Evolutionary conservation across 2,797 vertebrate genomes (phyloP).

Genomic region (Tokudaia tokunoshimensis): DNA sequence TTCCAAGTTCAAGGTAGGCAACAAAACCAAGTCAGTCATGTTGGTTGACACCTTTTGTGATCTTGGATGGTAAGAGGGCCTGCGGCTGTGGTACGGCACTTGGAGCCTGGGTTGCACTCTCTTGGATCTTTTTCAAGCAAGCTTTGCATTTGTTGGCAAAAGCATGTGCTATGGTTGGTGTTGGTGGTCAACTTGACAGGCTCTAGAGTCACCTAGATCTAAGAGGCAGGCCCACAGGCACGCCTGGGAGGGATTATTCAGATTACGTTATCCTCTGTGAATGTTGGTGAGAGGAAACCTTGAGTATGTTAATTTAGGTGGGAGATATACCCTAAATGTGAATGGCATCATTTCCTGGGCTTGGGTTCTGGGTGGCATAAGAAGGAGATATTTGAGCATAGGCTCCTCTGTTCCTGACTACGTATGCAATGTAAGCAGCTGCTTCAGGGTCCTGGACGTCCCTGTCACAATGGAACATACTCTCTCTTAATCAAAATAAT

Average conservation of each 20-base stretch:
- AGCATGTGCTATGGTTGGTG: not conserved
- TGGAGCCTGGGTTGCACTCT: not conserved
- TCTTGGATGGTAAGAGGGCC: not conserved
- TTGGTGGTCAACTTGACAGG: not conserved
- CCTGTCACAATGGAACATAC: rapidly evolving
- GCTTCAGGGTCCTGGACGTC: not conserved
- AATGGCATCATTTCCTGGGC: not conserved
- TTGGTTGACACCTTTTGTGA: not conserved
- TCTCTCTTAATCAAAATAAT: not conserved
- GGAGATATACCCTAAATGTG: not conserved
- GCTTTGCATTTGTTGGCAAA: not conserved
- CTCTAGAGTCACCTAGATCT: not conserved
- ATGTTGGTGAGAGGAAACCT: not conserved
- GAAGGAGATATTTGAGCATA: not conserved
- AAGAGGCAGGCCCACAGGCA: not conserved
- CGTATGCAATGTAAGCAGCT: not conserved
- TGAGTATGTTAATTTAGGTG: not conserved
- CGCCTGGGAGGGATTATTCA: not conserved
- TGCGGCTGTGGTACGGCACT: no score
- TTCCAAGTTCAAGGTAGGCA: not conserved
- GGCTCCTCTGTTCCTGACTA: not conserved
- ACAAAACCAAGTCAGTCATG: not conserved
- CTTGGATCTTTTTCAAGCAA: not conserved
- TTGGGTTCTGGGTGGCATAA: not conserved
- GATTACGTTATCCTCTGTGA: not conserved